A percentile compares a stretch with the other conserved stretches of the same genome.
These are phyloP conservation scores for Ageneiosus marmoratus DNA, from an alignment of 2,113 vertebrate genomes.

Conservation along the genomic window DNA sequence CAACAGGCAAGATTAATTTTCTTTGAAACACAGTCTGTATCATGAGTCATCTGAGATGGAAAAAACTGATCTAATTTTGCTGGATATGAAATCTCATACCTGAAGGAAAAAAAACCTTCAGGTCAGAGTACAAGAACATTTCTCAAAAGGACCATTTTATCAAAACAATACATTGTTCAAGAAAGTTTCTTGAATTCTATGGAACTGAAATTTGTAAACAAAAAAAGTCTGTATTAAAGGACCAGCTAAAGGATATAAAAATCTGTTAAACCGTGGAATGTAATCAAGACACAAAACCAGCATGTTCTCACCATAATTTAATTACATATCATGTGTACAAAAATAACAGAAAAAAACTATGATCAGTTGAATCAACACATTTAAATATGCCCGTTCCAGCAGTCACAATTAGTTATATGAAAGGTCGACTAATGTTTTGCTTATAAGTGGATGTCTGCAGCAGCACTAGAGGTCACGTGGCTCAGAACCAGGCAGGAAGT, in stretches of 20 bases:
- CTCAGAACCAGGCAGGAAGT: slow-evolving; percentile 17
- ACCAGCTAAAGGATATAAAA: no score
- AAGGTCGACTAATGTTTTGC: neutral
- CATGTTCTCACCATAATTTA: slow-evolving; percentile 62
- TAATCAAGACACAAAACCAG: neutral
- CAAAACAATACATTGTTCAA: neutral
- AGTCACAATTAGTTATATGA: slow-evolving; percentile 13
- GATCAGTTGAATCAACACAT: slow-evolving; percentile 42
- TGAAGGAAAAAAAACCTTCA: neutral
- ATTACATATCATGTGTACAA: slow-evolving; percentile 62
- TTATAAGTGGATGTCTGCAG: slow-evolving; percentile 22
- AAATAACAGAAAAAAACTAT: slow-evolving; percentile 45
- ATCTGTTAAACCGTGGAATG: neutral
- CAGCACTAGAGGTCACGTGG: slow-evolving; percentile 24
- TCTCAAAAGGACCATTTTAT: no score
- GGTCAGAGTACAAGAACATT: neutral
- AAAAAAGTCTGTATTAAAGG: neutral
- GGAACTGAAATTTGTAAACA: neutral
- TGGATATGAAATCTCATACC: neutral
- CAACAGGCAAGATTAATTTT: no score
- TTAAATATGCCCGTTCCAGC: slow-evolving; percentile 47
- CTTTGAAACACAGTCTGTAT: neutral
- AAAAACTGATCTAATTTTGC: neutral
- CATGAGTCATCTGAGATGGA: neutral
- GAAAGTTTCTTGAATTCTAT: neutral